Evolutionary conservation across 37 sponge, comb jelly and placozoan genomes (phyloP).

Genomic region (Beroe forskalii): DNA sequence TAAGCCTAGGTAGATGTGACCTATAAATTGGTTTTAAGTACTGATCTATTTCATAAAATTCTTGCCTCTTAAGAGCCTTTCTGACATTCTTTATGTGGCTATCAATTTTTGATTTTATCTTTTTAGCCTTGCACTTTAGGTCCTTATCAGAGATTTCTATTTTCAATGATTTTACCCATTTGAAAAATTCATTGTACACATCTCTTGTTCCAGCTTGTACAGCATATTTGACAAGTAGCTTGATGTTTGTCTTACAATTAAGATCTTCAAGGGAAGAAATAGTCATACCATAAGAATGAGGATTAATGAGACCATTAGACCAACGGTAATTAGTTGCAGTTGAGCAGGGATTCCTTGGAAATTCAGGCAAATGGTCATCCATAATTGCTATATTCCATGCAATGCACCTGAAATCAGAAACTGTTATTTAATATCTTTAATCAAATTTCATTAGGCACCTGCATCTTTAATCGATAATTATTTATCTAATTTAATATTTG

Average conservation of each 20-base stretch:
- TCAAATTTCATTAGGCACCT: too few relatives aligned
- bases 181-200: neutral
- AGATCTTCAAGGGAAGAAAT: neutral
- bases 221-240: neutral
- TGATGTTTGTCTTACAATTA: neutral
- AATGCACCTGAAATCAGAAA: too few relatives aligned
- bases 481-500: too few relatives aligned
- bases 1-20: neutral
- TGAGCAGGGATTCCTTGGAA: neutral
- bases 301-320: slow-evolving; percentile 6
- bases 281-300: neutral
- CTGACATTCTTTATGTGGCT: neutral
- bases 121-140: neutral
- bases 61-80: neutral
- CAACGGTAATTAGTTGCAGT: neutral
- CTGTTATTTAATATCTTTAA: too few relatives aligned
- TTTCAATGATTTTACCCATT: neutral
- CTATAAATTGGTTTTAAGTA: neutral
- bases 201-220: neutral
- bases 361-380: neutral
- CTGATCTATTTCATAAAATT: neutral
- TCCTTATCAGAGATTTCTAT: neutral
- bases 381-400: too few relatives aligned
- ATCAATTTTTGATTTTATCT: neutral
- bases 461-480: too few relatives aligned